Evolutionary conservation across 2,797 vertebrate genomes (phyloP), one percentile per base, ranked within the genome.

Genomic region (Eulemur rubriventer): DNA sequence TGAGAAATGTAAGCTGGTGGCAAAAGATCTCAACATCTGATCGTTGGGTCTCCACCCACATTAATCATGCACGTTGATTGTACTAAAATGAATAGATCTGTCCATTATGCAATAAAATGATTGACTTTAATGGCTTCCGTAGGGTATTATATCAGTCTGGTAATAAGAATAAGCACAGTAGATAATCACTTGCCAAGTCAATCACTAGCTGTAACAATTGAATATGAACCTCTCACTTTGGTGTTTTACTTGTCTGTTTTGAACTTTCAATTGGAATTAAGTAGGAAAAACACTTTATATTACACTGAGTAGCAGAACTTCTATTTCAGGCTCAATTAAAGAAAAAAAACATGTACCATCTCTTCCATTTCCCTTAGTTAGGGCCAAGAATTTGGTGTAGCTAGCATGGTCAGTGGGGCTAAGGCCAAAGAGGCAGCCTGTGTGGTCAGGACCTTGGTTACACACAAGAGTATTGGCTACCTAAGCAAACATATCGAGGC

Each of bases 231-330:
- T 91, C 33, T 88, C 75, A 76, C n/a, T 92, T 83, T 35, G 35
- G 11, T 7, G 43, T 92, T 96, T 86, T 26, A 91, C 75, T 72
- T 70, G 0, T 80, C 13, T 46, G 28, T 84, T 89, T 73, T 78
- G 52, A 96, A 92, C 65, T 91, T 46, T 38, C 72, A 96, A 78
- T 20, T 92, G 24, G 11, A 89, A 55, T 94, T 72, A 89, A 70
- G 35, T 57, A 90, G 72, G 38, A 59, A 92, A 92, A 94, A 52
- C 30, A 94, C n/a, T 81, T 67, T 30, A 55, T 2, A 33, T 80
- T 79, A 50, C 30, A 87, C 2, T 70, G 35, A 52, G 67, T 46
- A 78, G 28, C 6, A 95, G 24, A 91, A 75, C 33, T 79, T 95
- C 91, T 55, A 81, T 20, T 38, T 88, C 24, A 88, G 72, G n/a